Evolutionary conservation across 2,888 invertebrate genomes (phyloP), one percentile per base, ranked within the genome.

Genomic region (Stenodema calcarata): DNA sequence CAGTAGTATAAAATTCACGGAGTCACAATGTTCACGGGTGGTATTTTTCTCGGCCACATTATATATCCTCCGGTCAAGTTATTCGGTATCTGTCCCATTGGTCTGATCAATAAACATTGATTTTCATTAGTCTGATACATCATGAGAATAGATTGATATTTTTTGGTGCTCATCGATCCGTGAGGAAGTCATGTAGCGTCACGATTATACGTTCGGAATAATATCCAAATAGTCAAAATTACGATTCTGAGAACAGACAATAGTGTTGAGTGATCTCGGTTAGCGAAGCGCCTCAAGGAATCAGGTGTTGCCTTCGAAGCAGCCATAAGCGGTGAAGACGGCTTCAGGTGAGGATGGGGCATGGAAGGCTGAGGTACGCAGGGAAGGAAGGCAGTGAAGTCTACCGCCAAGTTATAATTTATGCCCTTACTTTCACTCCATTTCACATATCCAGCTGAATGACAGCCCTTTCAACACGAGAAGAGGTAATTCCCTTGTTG

Each of bases 361-460:
- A 35, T 35, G 35, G 35, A 35, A 35, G 35, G 35, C 35, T 35
- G 35, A 2, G 4, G 35, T 35, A 35, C 23, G 62, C 11, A n/a
- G 62, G 62, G 18, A 23, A 27, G 62, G 23, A 11, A 27, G 23
- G 23, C 23, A 23, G 18, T 78, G 80, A 54, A 44, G 54, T 50
- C 47, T 80, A 9, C 80, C 30, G 3, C 16, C 23, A 82, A 82
- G 82, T 82, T 82, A 82, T 82, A 82, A 82, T 82, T 82, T 82
- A 82, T 82, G 82, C 82, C 16, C 82, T 82, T 69, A 69, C 69
- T 82, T 82, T 69, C 82, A 78, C 62, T 27, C 69, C 82, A 82
- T 82, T 82, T 82, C 82, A 82, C 82, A 41, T 69, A 82, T 82
- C 82, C 82, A 62, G 69, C 82, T 82, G 82, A 82, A 82, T 82